A percentile compares a stretch with the other conserved stretches of the same genome.
Evolutionary conservation across 2,113 vertebrate species (phyloP).

Genomic region (Psittacula cyanocephala): DNA sequence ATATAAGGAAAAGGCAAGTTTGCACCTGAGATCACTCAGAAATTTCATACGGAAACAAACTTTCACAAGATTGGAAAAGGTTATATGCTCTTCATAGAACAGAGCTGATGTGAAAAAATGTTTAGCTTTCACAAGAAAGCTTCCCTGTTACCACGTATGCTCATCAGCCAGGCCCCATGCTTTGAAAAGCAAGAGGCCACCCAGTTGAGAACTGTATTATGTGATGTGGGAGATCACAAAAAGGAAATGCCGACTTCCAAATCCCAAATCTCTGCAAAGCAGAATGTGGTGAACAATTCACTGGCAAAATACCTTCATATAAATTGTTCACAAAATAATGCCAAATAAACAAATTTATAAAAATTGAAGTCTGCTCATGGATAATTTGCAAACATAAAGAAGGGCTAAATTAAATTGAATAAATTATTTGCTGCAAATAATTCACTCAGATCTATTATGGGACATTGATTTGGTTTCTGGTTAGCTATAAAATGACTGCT

Average conservation of each 20-base stretch:
- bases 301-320: conserved; percentile 6
- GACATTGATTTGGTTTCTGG: conserved; percentile 68
- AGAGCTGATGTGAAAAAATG: not conserved
- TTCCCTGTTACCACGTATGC: not conserved
- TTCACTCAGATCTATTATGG: conserved; percentile 54
- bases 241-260: not conserved
- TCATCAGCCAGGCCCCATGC: not conserved
- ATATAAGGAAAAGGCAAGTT: not conserved
- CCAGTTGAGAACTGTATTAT: not conserved
- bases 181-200: not conserved
- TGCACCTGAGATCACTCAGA: not conserved
- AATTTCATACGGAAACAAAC: not conserved
- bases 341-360: conserved; percentile 54
- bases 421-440: conserved; percentile 64
- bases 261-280: not conserved
- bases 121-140: not conserved
- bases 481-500: conserved; percentile 65
- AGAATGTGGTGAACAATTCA: not conserved
- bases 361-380: conserved; percentile 39
- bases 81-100: not conserved
- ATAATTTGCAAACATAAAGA: conserved; percentile 55
- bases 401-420: conserved; percentile 52
- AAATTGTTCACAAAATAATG: not conserved
- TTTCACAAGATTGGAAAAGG: not conserved
- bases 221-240: not conserved